Percentiles rank a stretch among this genome's conserved stretches.
Conservation (phyloP, 2,797 vertebrate genomes). For the Coracias cyanogaster region DNA sequence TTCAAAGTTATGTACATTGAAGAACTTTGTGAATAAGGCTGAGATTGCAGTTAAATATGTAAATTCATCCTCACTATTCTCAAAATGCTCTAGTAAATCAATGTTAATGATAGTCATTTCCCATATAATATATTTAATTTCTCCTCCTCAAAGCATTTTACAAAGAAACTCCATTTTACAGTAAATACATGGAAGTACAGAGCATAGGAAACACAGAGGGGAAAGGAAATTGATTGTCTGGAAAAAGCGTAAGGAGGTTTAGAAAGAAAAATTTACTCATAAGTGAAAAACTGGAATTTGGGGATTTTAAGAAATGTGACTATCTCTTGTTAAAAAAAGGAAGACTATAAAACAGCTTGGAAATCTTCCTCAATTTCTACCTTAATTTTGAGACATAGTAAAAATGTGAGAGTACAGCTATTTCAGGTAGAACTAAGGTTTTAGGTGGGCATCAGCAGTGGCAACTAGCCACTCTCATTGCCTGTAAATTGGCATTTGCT, state of each 20-base stretch:
- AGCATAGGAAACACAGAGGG: background rate
- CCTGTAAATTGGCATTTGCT: background rate
- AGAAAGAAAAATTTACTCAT: background rate
- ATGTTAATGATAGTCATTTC: slow-evolving; percentile 40
- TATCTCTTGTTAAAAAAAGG: background rate
- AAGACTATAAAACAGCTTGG: background rate
- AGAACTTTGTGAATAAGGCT: slow-evolving; percentile 56
- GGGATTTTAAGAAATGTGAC: background rate
- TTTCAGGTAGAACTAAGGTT: background rate
- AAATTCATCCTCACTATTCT: slow-evolving; percentile 49
- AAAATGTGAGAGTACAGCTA: background rate
- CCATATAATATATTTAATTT: slow-evolving; percentile 30
- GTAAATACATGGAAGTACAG: slow-evolving; percentile 17
- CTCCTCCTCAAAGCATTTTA: slow-evolving; percentile 53
- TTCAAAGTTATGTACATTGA: slow-evolving; percentile 52
- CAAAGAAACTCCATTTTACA: slow-evolving; percentile 32
- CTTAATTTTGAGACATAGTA: background rate
- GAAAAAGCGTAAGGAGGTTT: background rate
- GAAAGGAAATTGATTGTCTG: background rate
- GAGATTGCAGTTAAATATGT: slow-evolving; percentile 58
- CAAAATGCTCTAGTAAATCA: slow-evolving; percentile 51
- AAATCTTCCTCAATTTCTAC: background rate
- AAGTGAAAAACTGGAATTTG: background rate
- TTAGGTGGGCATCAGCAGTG: background rate
- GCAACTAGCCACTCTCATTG: background rate